Conservation (phyloP, 2,797 vertebrate genomes). For the Eupleurogrammus muticus region DNA sequence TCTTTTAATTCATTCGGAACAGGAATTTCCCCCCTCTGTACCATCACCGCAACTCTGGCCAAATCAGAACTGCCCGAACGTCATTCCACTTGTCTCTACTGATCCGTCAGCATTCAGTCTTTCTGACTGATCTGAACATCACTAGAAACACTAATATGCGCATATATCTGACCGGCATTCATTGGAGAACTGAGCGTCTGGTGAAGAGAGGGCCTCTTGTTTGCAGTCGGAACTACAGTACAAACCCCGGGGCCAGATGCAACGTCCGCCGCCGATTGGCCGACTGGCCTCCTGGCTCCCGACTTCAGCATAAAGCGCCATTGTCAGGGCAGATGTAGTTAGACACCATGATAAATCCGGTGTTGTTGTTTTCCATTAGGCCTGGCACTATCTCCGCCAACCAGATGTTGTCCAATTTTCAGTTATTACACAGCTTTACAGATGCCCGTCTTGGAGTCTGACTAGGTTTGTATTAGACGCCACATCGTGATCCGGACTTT, state of each 20-base stretch:
- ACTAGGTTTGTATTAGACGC: not conserved
- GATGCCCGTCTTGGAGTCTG: not conserved
- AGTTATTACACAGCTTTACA: slow-evolving; percentile 23
- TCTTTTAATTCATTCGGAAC: slow-evolving; percentile 20
- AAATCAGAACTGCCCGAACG: slow-evolving; percentile 3
- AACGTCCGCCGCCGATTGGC: slow-evolving; percentile 31
- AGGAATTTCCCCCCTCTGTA: slow-evolving; percentile 32
- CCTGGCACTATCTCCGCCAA: slow-evolving; percentile 17
- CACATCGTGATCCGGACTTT: no score
- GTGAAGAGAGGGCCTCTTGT: slow-evolving; percentile 54
- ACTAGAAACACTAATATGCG: not conserved
- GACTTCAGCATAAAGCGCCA: slow-evolving; percentile 46
- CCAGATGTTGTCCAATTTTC: slow-evolving; percentile 39
- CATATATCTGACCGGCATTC: slow-evolving; percentile 12
- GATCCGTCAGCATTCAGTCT: not conserved
- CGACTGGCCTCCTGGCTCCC: slow-evolving; percentile 39
- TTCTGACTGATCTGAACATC: slow-evolving; percentile 12
- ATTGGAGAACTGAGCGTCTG: slow-evolving; percentile 18
- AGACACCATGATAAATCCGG: slow-evolving; percentile 39
- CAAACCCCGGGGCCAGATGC: slow-evolving; percentile 48
- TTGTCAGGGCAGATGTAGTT: slow-evolving; percentile 42
- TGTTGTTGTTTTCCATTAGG: slow-evolving; percentile 48
- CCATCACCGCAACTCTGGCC: not conserved
- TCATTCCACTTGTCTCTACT: not conserved
- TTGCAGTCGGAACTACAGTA: slow-evolving; percentile 24